Conservation (phyloP, 2,888 invertebrate species). For the Patella ulyssiponensis region DNA sequence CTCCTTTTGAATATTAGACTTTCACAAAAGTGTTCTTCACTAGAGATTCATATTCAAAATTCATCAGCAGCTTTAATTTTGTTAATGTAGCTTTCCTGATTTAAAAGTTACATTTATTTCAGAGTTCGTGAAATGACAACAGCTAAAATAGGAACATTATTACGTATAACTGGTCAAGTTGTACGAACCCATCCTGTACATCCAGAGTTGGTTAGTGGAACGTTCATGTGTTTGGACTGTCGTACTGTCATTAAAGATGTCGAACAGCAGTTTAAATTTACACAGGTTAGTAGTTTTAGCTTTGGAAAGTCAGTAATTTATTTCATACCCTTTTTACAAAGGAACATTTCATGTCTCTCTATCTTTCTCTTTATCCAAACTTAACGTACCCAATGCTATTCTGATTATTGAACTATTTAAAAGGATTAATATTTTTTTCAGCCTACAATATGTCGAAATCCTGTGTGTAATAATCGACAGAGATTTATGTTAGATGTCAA, state of each 20-base stretch:
- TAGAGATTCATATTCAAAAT: neutral
- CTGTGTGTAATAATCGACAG: conserved; percentile 92
- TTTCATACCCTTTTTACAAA: no score
- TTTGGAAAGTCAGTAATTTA: no score
- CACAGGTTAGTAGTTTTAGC: conserved; percentile 75
- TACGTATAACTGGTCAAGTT: conserved; percentile 91
- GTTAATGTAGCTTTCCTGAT: neutral
- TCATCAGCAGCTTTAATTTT: neutral
- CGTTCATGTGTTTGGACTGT: conserved; percentile 96
- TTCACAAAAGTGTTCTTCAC: neutral
- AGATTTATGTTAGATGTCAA: conserved; percentile 93
- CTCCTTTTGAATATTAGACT: no score
- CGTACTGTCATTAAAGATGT: conserved; percentile 94
- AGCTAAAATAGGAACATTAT: conserved; percentile 91
- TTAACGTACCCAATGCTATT: no score
- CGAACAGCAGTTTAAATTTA: conserved; percentile 95
- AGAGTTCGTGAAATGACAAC: conserved; percentile 90
- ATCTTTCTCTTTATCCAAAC: no score
- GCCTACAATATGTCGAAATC: conserved; percentile 96
- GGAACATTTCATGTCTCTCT: no score
- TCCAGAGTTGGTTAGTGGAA: conserved; percentile 89
- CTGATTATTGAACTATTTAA: neutral
- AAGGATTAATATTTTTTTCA: conserved; percentile 72
- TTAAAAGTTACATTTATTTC: conserved; percentile 16
- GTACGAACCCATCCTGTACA: conserved; percentile 99